A percentile compares a stretch with the other conserved stretches of the same genome.
These are phyloP conservation scores for Ctenoplectra terminalis DNA, from an alignment of 1,140 invertebrate genomes.

Conservation along the genomic window DNA sequence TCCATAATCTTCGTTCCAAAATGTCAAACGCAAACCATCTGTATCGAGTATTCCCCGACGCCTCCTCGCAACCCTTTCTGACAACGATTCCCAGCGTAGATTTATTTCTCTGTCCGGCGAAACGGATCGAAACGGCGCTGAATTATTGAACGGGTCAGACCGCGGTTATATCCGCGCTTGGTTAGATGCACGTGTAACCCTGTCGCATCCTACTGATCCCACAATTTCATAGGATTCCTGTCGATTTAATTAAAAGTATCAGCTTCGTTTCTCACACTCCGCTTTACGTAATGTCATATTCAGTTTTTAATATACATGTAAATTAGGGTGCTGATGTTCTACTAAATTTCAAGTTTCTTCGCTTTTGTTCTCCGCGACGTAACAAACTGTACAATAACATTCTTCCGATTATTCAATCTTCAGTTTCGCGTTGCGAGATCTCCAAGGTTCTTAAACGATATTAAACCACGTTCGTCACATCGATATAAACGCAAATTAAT, in stretches of 20 bases:
- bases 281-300: neutral
- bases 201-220: constrained; percentile 4
- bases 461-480: neutral
- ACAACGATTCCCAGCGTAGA: neutral
- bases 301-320: neutral
- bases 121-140: constrained; percentile 30
- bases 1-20: neutral
- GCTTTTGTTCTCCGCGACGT: neutral
- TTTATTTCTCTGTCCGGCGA: constrained; percentile 1
- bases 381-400: neutral
- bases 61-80: neutral
- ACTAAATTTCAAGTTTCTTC: neutral
- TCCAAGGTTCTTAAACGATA: neutral
- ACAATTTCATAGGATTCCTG: neutral
- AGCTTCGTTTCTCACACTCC: neutral
- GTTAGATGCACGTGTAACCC: neutral
- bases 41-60: neutral
- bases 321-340: neutral
- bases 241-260: neutral
- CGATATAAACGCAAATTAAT: neutral
- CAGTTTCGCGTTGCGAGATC: neutral
- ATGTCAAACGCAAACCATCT: constrained; percentile 24
- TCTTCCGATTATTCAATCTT: neutral
- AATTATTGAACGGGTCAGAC: constrained; percentile 34
- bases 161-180: neutral